A percentile compares a stretch with the other conserved stretches of the same genome.
Conservation (phyloP, 2,888 invertebrate species). For the Lasioglossum oenotherae region DNA sequence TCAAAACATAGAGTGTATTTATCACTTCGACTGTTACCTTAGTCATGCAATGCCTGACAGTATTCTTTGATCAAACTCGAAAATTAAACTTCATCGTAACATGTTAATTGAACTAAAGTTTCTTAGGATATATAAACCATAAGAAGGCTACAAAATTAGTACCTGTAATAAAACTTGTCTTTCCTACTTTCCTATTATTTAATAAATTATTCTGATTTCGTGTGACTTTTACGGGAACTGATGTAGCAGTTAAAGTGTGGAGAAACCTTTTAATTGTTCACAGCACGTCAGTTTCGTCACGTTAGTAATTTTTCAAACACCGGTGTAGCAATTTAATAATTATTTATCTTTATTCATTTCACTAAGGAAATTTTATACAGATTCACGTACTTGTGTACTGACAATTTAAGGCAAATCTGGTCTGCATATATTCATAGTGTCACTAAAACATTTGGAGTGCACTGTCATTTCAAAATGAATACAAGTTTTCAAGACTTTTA, state of each 20-base stretch:
- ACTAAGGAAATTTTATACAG: not conserved
- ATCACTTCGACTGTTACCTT: not conserved
- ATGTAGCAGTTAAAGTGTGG: no score
- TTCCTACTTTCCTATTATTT: not conserved
- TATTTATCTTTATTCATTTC: no score
- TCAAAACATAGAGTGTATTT: not conserved
- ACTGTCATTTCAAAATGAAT: not conserved
- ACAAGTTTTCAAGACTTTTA: not conserved
- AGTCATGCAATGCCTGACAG: not conserved
- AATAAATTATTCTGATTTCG: not conserved
- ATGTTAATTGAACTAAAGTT: not conserved
- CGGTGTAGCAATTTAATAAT: no score
- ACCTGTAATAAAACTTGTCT: not conserved
- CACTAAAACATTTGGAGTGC: not conserved
- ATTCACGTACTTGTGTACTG: not conserved
- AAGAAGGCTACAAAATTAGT: not conserved
- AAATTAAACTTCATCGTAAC: not conserved
- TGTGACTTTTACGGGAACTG: no score
- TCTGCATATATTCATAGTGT: not conserved
- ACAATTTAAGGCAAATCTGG: not conserved
- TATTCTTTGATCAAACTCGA: not conserved
- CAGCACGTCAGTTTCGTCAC: no score
- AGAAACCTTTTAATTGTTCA: no score
- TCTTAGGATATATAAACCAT: not conserved
- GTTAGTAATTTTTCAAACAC: no score